Conservation (phyloP, 2,888 invertebrate genomes). For the Tinea semifulvella region DNA sequence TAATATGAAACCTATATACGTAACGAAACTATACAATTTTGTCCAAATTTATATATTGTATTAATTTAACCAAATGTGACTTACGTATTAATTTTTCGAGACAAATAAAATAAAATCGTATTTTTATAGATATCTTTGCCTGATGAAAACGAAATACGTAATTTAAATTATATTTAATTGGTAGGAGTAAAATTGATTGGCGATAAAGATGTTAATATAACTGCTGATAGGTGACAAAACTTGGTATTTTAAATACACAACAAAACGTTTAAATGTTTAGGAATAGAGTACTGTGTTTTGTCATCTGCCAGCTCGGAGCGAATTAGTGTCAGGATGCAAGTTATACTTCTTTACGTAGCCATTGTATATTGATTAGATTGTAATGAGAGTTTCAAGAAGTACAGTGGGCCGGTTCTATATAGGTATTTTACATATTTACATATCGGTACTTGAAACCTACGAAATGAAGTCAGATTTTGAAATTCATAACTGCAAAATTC, state of each 20-base stretch:
- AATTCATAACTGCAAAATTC: too few species aligned
- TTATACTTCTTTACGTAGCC: constrained; percentile 56
- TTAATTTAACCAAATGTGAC: constrained; percentile 11
- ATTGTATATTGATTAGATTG: constrained; percentile 56
- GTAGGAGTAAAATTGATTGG: constrained; percentile 13
- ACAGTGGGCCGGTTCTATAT: constrained; percentile 49
- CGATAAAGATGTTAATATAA: constrained; percentile 8
- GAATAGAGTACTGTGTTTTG: too few species aligned
- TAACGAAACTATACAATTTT: constrained; percentile 6
- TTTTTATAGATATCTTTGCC: constrained; percentile 62
- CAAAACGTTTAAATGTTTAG: too few species aligned
- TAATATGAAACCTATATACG: background rate
- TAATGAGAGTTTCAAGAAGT: constrained; percentile 35
- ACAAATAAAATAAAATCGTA: constrained; percentile 26
- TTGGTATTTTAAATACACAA: background rate
- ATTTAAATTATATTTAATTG: constrained; percentile 12
- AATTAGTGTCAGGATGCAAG: constrained; percentile 48
- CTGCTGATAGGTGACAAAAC: background rate
- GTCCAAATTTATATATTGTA: constrained; percentile 5
- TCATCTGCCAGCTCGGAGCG: too few species aligned
- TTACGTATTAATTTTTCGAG: constrained; percentile 11
- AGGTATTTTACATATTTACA: too few species aligned
- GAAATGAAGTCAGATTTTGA: too few species aligned
- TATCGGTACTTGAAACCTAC: too few species aligned
- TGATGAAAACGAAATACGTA: constrained; percentile 62